Conservation (phyloP, 1,140 invertebrate species). For the Penaeus japonicus region DNA sequence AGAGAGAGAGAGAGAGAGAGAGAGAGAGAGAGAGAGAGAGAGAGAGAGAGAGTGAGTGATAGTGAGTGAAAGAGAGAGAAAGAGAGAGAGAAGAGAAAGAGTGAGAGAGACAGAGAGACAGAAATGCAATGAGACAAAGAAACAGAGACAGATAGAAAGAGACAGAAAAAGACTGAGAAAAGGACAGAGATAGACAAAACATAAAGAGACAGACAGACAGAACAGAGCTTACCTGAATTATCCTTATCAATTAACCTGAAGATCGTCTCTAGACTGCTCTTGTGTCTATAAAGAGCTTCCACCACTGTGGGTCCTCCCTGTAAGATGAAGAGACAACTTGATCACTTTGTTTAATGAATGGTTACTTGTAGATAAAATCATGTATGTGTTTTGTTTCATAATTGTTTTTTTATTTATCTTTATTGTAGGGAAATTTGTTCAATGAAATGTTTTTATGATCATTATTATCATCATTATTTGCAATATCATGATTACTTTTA, state of each 20-base stretch:
- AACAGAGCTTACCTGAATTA: constrained; percentile 78
- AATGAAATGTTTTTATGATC: no score
- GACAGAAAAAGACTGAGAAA: not conserved
- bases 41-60: not conserved
- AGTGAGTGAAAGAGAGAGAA: no score
- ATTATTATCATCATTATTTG: no score
- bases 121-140: no score
- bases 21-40: not conserved
- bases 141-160: no score
- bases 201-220: not conserved
- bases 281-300: constrained; percentile 87
- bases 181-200: not conserved
- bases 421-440: no score
- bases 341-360: not conserved
- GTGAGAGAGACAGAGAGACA: no score
- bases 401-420: not conserved
- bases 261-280: constrained; percentile 85
- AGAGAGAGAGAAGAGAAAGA: not conserved
- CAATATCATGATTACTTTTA: no score
- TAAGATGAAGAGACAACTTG: not conserved
- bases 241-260: constrained; percentile 92
- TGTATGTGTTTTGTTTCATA: not conserved
- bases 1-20: no score
- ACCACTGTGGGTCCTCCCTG: constrained; percentile 72
- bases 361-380: not conserved